phyloP scores from a whole-genome alignment of 2,113 vertebrate genomes.

The Myodes glareolus region DNA sequence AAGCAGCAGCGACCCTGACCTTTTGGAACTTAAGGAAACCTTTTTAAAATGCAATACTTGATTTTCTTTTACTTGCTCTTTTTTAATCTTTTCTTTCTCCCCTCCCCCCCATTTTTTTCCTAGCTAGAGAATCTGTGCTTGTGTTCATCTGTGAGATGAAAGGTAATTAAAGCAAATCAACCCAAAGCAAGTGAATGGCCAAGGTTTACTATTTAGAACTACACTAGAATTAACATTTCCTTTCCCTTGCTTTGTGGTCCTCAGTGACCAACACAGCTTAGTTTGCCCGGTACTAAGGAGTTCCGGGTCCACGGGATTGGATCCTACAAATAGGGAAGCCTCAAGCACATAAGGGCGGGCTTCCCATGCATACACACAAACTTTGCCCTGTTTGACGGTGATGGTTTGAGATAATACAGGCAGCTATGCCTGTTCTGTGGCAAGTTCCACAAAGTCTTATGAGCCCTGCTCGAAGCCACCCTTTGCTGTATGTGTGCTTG shows the following conservation, averaged over 20 bases:
- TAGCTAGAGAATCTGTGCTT: background rate
- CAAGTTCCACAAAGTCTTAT: background rate
- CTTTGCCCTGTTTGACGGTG: background rate
- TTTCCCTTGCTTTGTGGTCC: background rate
- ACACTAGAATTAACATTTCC: background rate
- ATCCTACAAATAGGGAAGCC: background rate
- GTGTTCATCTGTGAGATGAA: background rate
- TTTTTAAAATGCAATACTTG: conserved; percentile 92
- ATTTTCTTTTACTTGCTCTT: conserved; percentile 59
- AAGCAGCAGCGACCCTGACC: conserved; percentile 83
- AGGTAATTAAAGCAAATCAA: conserved; percentile 23
- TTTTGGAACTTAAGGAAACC: conserved; percentile 79
- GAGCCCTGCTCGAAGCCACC: background rate
- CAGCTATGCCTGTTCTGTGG: background rate
- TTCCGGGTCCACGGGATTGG: background rate
- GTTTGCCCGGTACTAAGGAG: background rate
- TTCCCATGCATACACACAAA: background rate
- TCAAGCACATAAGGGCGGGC: background rate
- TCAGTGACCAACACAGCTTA: background rate
- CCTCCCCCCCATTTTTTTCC: background rate
- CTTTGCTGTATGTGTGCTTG: background rate
- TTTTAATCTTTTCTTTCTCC: background rate
- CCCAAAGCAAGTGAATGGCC: background rate
- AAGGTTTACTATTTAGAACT: background rate
- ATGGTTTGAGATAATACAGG: background rate